Base-by-base conservation (phyloP, 2,888 invertebrate species). In the Erebia aethiops region DNA sequence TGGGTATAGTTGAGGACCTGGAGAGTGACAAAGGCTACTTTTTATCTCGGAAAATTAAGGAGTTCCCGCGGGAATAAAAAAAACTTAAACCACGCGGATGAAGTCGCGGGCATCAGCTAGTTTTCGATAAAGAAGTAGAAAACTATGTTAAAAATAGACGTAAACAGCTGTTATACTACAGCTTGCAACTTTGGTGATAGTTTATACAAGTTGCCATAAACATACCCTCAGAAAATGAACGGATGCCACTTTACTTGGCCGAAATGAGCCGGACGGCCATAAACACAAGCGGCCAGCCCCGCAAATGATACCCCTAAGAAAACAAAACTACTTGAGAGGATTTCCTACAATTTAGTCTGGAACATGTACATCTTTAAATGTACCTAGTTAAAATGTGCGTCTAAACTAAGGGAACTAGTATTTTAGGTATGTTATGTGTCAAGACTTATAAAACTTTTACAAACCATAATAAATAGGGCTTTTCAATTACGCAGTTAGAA, bases 201-300 rank as follows among this genome's bases (percentile, higher is more conserved):
- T 66, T 60, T 65, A 65, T 46, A 54, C 70, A 65, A 35, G 16
- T 21, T 54, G 54, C 62, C 62, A 67, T 71, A 75, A 72, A 74
- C 69, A 70, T 67, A 66, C 72, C 72, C 75, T 72, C 65, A 56
- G 69, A 64, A 75, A 75, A 75, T 72, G 71, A 75, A 74, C 72
- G 72, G 75, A 75, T 71, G 69, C 67, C 35, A 69, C 71, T 71
- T 71, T 58, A 69, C 64, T 69, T 58, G 72, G 58, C 72, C 72
- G 66, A 71, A 72, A 71, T 63, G 62, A 57, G 43, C 41, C 35
- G 71, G 67, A 64, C 70, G 65, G 60, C 66, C 73, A 71, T 73
- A 73, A 73, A 73, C 65, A 73, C 71, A 62, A 66, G 67, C 57
- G 71, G 58, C 71, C 57, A 71, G 67, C 49, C 63, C 63, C 67